phyloP scores from a whole-genome alignment of 2,797 vertebrate species.

The Megaceryle alcyon region DNA sequence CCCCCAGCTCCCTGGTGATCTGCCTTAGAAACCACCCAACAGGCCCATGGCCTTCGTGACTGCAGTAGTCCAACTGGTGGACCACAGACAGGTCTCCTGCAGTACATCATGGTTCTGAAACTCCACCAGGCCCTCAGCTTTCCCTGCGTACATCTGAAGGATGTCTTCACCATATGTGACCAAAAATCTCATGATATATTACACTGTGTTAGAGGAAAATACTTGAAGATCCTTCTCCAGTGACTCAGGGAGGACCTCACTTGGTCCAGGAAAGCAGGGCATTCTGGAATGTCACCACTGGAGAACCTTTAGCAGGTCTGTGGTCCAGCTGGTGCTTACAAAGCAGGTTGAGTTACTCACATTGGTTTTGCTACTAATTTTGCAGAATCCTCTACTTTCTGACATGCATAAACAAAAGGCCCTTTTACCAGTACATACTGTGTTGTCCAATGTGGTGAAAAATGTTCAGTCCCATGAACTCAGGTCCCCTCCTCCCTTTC shows the following conservation, averaged over 20 bases:
- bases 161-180: background rate
- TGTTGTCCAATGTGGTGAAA: background rate
- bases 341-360: background rate
- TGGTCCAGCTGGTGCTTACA: background rate
- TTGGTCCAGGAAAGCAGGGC: background rate
- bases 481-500: background rate
- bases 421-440: background rate
- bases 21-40: background rate
- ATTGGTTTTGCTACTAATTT: background rate
- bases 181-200: background rate
- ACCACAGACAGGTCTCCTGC: background rate
- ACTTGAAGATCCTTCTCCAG: background rate
- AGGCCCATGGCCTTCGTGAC: background rate
- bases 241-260: background rate
- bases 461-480: background rate
- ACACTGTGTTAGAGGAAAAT: background rate
- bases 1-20: background rate
- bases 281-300: background rate
- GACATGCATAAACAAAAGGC: background rate
- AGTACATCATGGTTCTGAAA: background rate
- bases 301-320: background rate
- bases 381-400: background rate
- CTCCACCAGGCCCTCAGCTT: rapidly evolving
- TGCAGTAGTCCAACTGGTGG: background rate
- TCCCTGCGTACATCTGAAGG: background rate